A percentile compares a stretch with the other conserved stretches of the same genome.
These are phyloP conservation scores for Patiria miniata DNA, from an alignment of 35 echinoderm and acorn worm genomes.

Conservation along the genomic window DNA sequence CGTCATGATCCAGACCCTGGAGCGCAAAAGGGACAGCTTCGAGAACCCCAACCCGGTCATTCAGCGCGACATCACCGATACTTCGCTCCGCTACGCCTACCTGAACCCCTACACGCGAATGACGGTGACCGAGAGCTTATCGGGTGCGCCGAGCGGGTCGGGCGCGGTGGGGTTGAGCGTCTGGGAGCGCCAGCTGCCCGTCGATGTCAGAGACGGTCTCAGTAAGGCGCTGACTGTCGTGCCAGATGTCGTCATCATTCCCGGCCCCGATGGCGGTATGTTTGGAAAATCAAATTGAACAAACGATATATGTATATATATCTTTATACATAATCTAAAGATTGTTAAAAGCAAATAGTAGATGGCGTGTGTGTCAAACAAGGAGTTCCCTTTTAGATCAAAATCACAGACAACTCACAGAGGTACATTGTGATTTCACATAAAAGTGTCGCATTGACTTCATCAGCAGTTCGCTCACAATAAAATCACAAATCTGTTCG, in stretches of 20 bases:
- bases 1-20: constrained; percentile 64
- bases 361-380: no score
- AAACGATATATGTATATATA: no score
- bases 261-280: not conserved
- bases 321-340: no score
- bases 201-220: not conserved
- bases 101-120: not conserved
- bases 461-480: no score
- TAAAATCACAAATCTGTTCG: no score
- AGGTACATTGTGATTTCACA: no score
- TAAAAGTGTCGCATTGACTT: no score
- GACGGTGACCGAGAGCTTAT: not conserved
- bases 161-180: not conserved
- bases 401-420: no score
- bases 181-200: not conserved
- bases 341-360: no score
- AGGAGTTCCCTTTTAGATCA: no score
- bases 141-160: not conserved
- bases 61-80: constrained; percentile 57
- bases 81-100: constrained; percentile 55
- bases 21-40: constrained; percentile 34
- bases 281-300: no score
- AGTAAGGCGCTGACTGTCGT: not conserved
- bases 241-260: not conserved
- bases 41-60: constrained; percentile 31